Evolutionary conservation across 2,113 vertebrate genomes (phyloP), one percentile per base, ranked within the genome.

Genomic region (Acinonyx jubatus): DNA sequence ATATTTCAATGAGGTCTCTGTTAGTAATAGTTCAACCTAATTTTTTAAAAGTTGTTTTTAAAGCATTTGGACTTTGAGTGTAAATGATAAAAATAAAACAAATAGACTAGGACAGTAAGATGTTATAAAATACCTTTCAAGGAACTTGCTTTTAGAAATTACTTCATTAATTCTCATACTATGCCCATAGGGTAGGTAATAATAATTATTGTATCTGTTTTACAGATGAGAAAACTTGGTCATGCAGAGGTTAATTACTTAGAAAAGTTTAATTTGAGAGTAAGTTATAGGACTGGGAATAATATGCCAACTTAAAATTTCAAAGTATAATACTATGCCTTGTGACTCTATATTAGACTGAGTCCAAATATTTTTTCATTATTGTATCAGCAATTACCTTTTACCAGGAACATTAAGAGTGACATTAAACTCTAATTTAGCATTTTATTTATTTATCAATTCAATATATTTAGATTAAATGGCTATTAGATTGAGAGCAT

Each of bases 181-280:
- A 36, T 55, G 79, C 13, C 21, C 41, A 92, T 23, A 92, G 76
- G 55, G 4, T 36, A 89, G 21, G 52, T 0, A 12, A 68, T 57
- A 69, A 81, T 93, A 97, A 97, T 97, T 95, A 96, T 41, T 63
- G 1, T 52, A 88, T 92, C 92, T 95, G 41, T 79, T 90, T 90
- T 93, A 97, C 83, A 97, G 79, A 92, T 92, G 83, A 97, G 41
- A 33, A 91, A 92, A 90, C 74, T 92, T 97, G 84, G 88, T 95
- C 74, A 88, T 41, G 79, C 57, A 66, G 88, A 98, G 80, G 84
- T 97, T 97, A 98, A 97, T 97, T 92, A 96, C 57, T 97, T 96
- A 84, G 10, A 84, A 25, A 95, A 91, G 27, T 92, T 76, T 96
- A 97, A 97, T 94, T 94, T 87, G 57, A 92, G 74, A 88, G 41